Evolutionary conservation across 2,113 vertebrate species (phyloP), one percentile per base, ranked within the genome.

Genomic region (Menura novaehollandiae): DNA sequence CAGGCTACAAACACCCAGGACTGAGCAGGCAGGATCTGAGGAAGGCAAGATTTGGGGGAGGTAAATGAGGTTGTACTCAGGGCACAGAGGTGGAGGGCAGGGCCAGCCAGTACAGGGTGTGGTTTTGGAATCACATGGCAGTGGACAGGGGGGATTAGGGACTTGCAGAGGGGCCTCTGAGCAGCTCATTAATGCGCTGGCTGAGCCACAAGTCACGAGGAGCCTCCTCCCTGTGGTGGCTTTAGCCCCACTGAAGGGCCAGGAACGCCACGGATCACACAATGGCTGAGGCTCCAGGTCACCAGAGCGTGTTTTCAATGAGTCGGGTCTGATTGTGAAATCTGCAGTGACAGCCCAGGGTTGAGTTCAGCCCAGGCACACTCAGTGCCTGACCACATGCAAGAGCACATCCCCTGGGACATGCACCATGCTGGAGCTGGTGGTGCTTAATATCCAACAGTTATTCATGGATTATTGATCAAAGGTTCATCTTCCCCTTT

Each of bases 361-460:
- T 19, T 56, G 53, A 71, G 37, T 52, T 13, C 79, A 84, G 83
- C 37, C 9, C 52, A 27, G 71, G 53, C 71, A 69, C 63, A 17
- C 58, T 41, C 82, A 32, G 8, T 0, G 32, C 33, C 26, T 5
- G 47, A 27, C 28, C 39, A 33, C 67, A 72, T 2, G 30, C 63
- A 28, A 62, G 53, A 64, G 41, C 53, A 11, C 37, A 21, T 39
- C 66, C 69, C 74, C 53, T 2, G 71, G 26, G 64, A 52, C 64
- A 27, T 0, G 0, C 2, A 2, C 33, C 11, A 1, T 2, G 4
- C 77, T 32, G 63, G 41, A 27, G 67, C 49, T 68, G 44, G 0
- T 15, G 35, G 10, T 39, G 60, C 24, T 64, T 13, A 22, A n/a
- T 3, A 55, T 11, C 44, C 2, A 0, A 12, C 2, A 8, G 13